These are phyloP conservation scores for Pseudonaja textilis DNA, from an alignment of 2,113 vertebrate species.

Conservation along the genomic window DNA sequence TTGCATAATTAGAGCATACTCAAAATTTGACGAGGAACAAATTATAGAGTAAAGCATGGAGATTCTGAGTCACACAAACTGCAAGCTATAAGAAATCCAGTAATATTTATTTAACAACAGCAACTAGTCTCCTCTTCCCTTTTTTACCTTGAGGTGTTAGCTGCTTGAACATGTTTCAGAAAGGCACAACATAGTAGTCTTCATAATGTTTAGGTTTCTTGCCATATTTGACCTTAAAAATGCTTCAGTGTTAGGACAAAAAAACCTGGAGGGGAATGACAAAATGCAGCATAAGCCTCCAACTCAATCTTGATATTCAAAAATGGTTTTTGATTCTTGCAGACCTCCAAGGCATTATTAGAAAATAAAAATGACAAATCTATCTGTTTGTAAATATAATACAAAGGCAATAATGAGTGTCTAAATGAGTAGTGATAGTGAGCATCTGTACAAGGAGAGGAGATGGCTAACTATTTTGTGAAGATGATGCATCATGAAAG, in stretches of 20 bases:
- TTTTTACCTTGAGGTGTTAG: not conserved
- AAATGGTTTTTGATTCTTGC: not conserved
- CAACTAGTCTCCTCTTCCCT: not conserved
- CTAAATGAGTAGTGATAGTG: not conserved
- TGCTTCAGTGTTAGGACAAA: not conserved
- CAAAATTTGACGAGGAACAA: not conserved
- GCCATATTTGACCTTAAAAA: not conserved
- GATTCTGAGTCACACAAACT: not conserved
- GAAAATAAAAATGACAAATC: not conserved
- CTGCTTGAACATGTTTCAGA: not conserved
- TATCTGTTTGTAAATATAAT: not conserved
- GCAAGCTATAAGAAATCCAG: accelerated
- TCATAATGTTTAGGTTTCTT: not conserved
- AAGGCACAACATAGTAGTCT: not conserved
- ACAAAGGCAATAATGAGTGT: not conserved
- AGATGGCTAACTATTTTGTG: not conserved
- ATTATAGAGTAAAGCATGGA: not conserved
- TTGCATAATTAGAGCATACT: not conserved
- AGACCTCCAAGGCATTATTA: not conserved
- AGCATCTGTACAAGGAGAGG: not conserved
- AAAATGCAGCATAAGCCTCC: not conserved
- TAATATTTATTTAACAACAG: not conserved
- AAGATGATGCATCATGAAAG: not conserved
- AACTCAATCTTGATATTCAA: not conserved
- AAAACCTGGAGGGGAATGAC: not conserved